A percentile compares a stretch with the other conserved stretches of the same genome.
Conservation (phyloP, 2,113 vertebrate species). For the Rousettus leschenaultii region DNA sequence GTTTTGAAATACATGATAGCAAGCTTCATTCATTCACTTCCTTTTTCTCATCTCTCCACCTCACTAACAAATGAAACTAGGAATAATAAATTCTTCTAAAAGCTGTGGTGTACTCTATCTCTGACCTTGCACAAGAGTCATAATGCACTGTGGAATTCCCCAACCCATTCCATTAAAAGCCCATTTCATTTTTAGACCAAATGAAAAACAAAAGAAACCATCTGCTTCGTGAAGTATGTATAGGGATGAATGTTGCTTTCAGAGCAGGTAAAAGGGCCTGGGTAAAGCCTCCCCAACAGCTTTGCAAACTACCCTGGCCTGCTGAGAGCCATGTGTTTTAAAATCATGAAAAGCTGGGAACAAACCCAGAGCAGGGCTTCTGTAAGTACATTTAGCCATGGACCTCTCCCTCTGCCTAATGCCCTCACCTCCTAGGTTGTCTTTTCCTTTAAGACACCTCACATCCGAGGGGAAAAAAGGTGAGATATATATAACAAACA, state of each 20-base stretch:
- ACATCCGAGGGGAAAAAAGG: not conserved
- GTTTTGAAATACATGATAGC: not conserved
- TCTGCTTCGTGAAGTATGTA: not conserved
- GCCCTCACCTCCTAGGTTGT: not conserved
- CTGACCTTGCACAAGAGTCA: not conserved
- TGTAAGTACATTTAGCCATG: not conserved
- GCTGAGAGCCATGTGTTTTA: not conserved
- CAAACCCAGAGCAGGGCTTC: not conserved
- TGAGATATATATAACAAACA: not conserved
- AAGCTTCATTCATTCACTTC: not conserved
- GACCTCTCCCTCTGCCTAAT: not conserved
- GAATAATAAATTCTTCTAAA: not conserved
- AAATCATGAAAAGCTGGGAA: not conserved
- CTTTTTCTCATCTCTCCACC: not conserved
- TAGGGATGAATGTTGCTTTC: not conserved
- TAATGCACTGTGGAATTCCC: constrained; percentile 12
- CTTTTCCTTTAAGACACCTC: constrained; percentile 11
- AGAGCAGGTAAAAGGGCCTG: not conserved
- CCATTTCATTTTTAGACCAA: constrained; percentile 12
- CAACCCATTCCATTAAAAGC: constrained; percentile 21
- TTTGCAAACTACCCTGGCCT: not conserved
- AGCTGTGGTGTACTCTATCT: not conserved
- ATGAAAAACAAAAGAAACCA: not conserved
- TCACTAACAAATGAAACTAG: not conserved
- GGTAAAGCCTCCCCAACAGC: not conserved